Evolutionary conservation across 1,140 invertebrate genomes (phyloP).

Genomic region (Caenorhabditis remanei): DNA sequence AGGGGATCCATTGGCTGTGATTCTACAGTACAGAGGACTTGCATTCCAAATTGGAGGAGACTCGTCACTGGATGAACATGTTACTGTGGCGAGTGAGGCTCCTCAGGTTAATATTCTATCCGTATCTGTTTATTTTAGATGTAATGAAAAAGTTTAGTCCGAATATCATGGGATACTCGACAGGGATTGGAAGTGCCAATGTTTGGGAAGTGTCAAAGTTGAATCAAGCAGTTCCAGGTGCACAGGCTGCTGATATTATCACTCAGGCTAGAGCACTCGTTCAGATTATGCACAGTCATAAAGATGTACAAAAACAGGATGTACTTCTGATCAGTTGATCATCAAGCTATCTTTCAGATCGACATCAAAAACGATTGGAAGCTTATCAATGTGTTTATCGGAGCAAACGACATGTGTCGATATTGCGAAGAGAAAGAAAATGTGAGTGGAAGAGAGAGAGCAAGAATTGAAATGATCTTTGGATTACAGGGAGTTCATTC

Average conservation of each 20-base stretch:
- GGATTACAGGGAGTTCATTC: constrained; percentile 47
- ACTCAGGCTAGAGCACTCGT: constrained; percentile 77
- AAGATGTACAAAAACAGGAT: constrained; percentile 18
- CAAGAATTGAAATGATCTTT: neutral
- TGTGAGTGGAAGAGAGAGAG: constrained; percentile 1
- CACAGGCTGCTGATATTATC: constrained; percentile 77
- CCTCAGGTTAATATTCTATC: neutral
- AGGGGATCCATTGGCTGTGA: constrained; percentile 83
- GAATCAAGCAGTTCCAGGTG: constrained; percentile 77
- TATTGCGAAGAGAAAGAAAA: constrained; percentile 79
- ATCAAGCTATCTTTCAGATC: constrained; percentile 66
- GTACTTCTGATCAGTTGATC: neutral
- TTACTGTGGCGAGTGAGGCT: constrained; percentile 83
- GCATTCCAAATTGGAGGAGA: constrained; percentile 85
- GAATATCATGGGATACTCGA: constrained; percentile 77
- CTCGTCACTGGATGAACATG: constrained; percentile 85
- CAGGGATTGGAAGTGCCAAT: constrained; percentile 69
- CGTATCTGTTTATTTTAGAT: constrained; percentile 69
- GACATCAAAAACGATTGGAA: constrained; percentile 83
- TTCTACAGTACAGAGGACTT: constrained; percentile 85
- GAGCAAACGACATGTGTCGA: constrained; percentile 88
- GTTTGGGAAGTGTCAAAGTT: constrained; percentile 70
- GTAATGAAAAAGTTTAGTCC: constrained; percentile 78
- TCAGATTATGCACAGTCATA: constrained; percentile 75
- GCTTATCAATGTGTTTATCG: constrained; percentile 86